Evolutionary conservation across 2,888 invertebrate species (phyloP), one percentile per base, ranked within the genome.

Genomic region (Leucophenga montana): DNA sequence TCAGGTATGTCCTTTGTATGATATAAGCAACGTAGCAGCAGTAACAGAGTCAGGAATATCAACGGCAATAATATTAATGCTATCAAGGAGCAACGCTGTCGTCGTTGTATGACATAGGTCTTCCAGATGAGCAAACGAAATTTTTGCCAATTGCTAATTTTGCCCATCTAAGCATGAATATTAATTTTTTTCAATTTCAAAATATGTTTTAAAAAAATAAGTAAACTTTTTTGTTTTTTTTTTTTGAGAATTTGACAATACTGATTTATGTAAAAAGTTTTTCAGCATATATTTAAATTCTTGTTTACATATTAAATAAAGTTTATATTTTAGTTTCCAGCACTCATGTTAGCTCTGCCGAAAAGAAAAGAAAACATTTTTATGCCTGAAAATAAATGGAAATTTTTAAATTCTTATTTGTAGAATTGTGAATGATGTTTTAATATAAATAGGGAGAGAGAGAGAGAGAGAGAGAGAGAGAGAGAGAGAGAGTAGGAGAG

Each of bases 111-210:
- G 4, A 72, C 8, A 68, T 70, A 73, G 3, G 71, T 72, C 27
- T 75, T 75, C 75, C 75, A 75, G 0, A 75, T 8, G 5, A 75
- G 70, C 8, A 75, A 56, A 67, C 59, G 70, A 3, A 73, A 65
- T 33, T 69, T 73, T 6, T 53, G 9, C 67, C 68, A 75, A 22
- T 69, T 72, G 2, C 67, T 66, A 8, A 18, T 16, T 5, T 3
- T 50, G 18, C 6, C 61, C 39, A 44, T 61, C 16, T 44, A 33
- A 18, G 14, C 9, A 11, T 44, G 5, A 11, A 8, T 8, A 8
- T 8, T 1, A 39, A 3, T 27, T 27, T 27, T 27, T 2, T 4
- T 3, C 27, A 39, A 39, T 11, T 39, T 39, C 33, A 33, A 33
- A 33, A 33, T 33, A 61, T 8, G 33, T 39, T 61, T 39, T 61